Base-by-base conservation (phyloP, 2,888 invertebrate genomes). In the Philereme vetulata region DNA sequence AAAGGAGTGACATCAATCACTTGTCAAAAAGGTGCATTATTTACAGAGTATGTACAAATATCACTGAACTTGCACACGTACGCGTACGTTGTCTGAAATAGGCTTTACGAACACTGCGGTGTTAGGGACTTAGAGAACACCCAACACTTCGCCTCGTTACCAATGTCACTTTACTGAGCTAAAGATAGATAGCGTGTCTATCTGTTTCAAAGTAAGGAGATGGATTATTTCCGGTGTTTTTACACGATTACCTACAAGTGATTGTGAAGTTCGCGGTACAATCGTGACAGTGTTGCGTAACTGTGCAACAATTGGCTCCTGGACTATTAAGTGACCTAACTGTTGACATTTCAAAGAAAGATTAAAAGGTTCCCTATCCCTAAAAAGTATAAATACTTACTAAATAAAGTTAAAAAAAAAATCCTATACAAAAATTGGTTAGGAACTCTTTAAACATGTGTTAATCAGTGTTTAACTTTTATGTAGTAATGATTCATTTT, bases 131-230 rank as follows among this genome's bases (percentile, higher is more conserved):
- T 5, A 33, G 32, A 33, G 40, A 62, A 71, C 76, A 71, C 65
- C 71, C 62, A 51, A 45, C 47, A 38, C 36, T 44, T 44, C 32
- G 36, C 9, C 61, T 64, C 75, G 71, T 77, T 73, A 69, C 70
- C 81, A 80, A 82, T 79, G 79, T 81, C 76, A 82, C 80, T 74
- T 76, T 77, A 76, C 70, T 67, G 66, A 69, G 66, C 68, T 68
- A 63, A 61, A 70, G 66, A 66, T 67, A 68, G 64, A 66, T 62
- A 48, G 62, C 62, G 58, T 62, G 62, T 62, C 58, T 55, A 51
- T 58, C 47, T 56, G 55, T 62, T 58, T 55, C 62, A 56, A 51
- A 55, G 44, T 59, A 51, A 55, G 62, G 49, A 62, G 62, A 62
- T 62, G 62, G 58, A 62, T 62, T 58, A 55, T 58, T 58, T 62